A percentile compares a stretch with the other conserved stretches of the same genome.
Conservation (phyloP, 2,797 vertebrate genomes). For the Arctocebus calabarensis region DNA sequence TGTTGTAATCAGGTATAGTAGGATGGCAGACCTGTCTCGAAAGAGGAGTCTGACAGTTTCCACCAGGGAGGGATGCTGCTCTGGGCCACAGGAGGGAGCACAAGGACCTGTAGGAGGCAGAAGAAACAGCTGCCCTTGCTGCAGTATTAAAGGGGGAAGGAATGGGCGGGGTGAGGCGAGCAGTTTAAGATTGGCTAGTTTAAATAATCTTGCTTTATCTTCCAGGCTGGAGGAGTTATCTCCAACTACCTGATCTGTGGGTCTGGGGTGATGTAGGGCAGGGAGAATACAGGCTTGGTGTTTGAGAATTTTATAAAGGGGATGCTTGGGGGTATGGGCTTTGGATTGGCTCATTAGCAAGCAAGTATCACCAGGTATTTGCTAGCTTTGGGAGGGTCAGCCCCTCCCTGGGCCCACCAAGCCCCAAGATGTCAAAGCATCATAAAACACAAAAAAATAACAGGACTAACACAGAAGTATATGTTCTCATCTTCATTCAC, state of each 20-base stretch:
- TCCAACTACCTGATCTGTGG: no score
- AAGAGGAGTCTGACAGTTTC: background rate
- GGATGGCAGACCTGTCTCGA: background rate
- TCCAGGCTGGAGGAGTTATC: no score
- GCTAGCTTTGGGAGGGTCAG: background rate
- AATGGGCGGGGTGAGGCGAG: background rate
- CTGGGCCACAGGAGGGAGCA: background rate
- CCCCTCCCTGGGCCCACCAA: background rate
- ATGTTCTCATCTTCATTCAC: background rate
- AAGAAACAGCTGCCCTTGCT: background rate
- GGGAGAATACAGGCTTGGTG: background rate
- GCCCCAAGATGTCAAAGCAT: background rate
- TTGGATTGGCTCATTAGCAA: background rate
- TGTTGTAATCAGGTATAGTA: background rate
- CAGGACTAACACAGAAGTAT: background rate
- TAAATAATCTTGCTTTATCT: background rate
- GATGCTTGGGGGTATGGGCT: accelerated
- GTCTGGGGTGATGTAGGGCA: background rate
- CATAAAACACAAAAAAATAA: background rate
- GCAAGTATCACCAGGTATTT: background rate
- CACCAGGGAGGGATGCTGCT: background rate
- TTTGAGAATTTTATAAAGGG: background rate
- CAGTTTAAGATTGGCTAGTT: background rate
- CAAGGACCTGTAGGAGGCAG: background rate
- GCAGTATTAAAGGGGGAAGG: background rate